Evolutionary conservation across 2,888 invertebrate genomes (phyloP), one percentile per base, ranked within the genome.

Genomic region (Tillus elongatus): DNA sequence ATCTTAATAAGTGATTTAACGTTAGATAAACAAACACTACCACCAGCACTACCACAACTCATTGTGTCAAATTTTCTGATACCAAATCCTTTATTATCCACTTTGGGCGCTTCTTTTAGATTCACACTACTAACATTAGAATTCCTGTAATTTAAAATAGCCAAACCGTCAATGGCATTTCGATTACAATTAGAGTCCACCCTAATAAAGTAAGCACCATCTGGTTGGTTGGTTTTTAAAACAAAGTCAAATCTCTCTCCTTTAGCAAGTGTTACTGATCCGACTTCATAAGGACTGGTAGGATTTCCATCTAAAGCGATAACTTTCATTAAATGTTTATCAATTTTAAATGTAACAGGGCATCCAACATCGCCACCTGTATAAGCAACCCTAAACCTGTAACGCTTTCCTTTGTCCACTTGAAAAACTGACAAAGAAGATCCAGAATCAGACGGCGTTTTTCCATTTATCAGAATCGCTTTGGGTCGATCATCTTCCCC

Each of bases 241-340:
- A 87, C 70, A 49, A 87, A 79, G 61, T 87, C 87, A 6, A 77
- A 74, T 35, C 86, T 70, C 60, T 88, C 87, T 2, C 86, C 87
- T 65, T 77, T 74, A 3, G 73, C 71, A 16, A 83, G 52, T 35
- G 69, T 70, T 27, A 82, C 66, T 3, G 74, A 70, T 29, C 64
- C 63, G 2, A 74, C 75, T 40, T 71, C 63, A 45, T 73, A 68
- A 1, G 80, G 72, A 33, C 70, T 64, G 12, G 82, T 70, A 29
- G 74, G 69, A 51, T 77, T 72, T 0, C 85, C 85, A 56, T 87
- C 86, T 38, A 85, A 67, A 11, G 80, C 72, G 30, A 86, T 76
- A 8, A 85, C 64, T 45, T 70, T 66, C 38, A 86, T 54, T 10
- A 63, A 52, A 55, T 86, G 86, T 34, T 75, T 66, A 29, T 82